These are phyloP conservation scores for Atherinomorus stipes DNA, from an alignment of 2,113 vertebrate species.

Conservation along the genomic window DNA sequence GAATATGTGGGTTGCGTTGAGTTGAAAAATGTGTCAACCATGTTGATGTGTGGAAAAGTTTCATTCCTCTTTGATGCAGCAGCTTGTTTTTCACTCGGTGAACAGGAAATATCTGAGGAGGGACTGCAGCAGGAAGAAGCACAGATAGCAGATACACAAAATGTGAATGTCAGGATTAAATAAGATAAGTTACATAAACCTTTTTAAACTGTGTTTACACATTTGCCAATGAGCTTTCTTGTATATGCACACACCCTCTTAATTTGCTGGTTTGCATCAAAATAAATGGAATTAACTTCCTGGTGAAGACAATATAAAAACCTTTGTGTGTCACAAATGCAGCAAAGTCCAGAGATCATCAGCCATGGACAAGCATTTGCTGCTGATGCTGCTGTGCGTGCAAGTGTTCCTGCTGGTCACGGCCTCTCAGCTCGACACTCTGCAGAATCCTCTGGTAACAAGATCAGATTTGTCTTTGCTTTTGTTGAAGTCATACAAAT, in stretches of 20 bases:
- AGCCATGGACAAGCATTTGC: slow-evolving; percentile 42
- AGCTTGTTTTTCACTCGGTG: neutral
- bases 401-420: slow-evolving; percentile 60
- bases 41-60: no score
- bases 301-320: slow-evolving; percentile 11
- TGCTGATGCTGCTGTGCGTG: slow-evolving; percentile 56
- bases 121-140: slow-evolving; percentile 4
- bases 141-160: neutral
- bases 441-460: neutral
- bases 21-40: no score
- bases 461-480: neutral
- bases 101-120: slow-evolving; percentile 12
- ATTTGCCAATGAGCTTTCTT: neutral
- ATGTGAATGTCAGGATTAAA: neutral
- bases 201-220: neutral
- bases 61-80: neutral
- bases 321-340: neutral
- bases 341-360: neutral
- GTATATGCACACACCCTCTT: neutral
- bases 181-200: neutral
- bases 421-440: slow-evolving; percentile 1
- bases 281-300: neutral
- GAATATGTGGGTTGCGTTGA: no score
- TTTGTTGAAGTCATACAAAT: no score
- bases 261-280: neutral